Evolutionary conservation across 2,888 invertebrate species (phyloP).

Genomic region (Cartodere bifasciata): DNA sequence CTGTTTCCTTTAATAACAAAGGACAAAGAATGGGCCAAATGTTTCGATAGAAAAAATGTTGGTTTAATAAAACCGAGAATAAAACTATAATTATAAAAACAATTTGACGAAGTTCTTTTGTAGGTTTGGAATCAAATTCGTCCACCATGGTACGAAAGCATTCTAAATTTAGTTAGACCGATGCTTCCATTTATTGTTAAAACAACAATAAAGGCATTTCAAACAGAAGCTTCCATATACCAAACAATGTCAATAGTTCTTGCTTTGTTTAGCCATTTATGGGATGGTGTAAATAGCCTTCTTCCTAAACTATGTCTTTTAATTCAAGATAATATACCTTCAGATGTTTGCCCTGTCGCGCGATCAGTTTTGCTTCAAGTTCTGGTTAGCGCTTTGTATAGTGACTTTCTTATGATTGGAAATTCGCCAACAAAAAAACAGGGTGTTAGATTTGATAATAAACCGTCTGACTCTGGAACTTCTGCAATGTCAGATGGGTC

Average conservation of each 20-base stretch:
- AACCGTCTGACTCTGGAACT: too few relatives aligned
- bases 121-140: slow-evolving; percentile 73
- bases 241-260: slow-evolving; percentile 67
- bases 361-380: slow-evolving; percentile 61
- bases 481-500: too few relatives aligned
- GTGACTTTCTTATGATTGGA: slow-evolving; percentile 40
- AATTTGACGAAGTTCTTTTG: too few relatives aligned
- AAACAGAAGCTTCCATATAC: slow-evolving; percentile 67
- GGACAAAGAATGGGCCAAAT: slow-evolving; percentile 52
- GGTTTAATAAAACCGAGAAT: slow-evolving; percentile 11
- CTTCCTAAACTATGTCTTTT: slow-evolving; percentile 39
- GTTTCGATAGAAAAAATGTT: slow-evolving; percentile 64
- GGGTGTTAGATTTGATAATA: too few relatives aligned
- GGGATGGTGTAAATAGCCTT: slow-evolving; percentile 53
- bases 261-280: slow-evolving; percentile 54
- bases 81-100: slow-evolving; percentile 1
- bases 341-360: slow-evolving; percentile 55
- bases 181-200: slow-evolving; percentile 51
- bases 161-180: slow-evolving; percentile 51
- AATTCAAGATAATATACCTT: slow-evolving; percentile 56
- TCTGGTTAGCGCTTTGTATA: slow-evolving; percentile 54
- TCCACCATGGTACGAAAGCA: slow-evolving; percentile 64
- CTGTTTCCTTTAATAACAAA: slow-evolving; percentile 48
- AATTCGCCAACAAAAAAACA: too few relatives aligned
- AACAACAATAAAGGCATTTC: slow-evolving; percentile 55